Percentiles rank a stretch among this genome's conserved stretches.
These are phyloP conservation scores for Drosophila percnosoma DNA, from an alignment of 2,888 invertebrate genomes.

Conservation along the genomic window DNA sequence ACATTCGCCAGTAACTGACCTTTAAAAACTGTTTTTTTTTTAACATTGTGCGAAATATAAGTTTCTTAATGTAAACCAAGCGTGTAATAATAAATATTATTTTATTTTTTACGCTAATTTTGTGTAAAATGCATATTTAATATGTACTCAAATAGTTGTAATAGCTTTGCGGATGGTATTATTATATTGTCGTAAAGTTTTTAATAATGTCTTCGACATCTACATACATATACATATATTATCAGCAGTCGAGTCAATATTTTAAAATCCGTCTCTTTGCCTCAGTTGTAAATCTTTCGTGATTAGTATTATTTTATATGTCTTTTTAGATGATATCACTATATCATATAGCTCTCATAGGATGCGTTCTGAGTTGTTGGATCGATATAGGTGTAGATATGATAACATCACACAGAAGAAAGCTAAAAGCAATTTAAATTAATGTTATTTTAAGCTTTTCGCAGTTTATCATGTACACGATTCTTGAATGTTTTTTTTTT, in stretches of 20 bases:
- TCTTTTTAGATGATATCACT: not conserved
- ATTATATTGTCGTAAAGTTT: not conserved
- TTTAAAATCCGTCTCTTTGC: not conserved
- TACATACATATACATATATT: too few relatives aligned
- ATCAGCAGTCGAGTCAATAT: not conserved
- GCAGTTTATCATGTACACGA: not conserved
- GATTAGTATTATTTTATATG: not conserved
- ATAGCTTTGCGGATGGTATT: not conserved
- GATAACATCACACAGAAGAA: not conserved
- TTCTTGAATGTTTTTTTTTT: not conserved
- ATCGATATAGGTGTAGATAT: not conserved
- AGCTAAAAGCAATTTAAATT: not conserved
- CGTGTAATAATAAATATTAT: not conserved
- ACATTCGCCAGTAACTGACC: constrained; percentile 24
- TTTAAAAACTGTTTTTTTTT: constrained; percentile 2
- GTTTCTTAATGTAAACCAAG: constrained; percentile 9
- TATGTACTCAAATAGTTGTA: not conserved
- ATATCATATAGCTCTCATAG: not conserved
- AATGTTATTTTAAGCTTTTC: not conserved
- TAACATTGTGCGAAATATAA: not conserved
- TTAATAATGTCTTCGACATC: not conserved
- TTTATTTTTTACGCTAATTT: not conserved
- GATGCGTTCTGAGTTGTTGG: not conserved
- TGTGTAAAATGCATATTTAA: not conserved
- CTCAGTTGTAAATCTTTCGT: not conserved